Percentiles rank a stretch among this genome's conserved stretches.
phyloP scores from a whole-genome alignment of 2,888 invertebrate genomes.

The Scaptomyza parva region DNA sequence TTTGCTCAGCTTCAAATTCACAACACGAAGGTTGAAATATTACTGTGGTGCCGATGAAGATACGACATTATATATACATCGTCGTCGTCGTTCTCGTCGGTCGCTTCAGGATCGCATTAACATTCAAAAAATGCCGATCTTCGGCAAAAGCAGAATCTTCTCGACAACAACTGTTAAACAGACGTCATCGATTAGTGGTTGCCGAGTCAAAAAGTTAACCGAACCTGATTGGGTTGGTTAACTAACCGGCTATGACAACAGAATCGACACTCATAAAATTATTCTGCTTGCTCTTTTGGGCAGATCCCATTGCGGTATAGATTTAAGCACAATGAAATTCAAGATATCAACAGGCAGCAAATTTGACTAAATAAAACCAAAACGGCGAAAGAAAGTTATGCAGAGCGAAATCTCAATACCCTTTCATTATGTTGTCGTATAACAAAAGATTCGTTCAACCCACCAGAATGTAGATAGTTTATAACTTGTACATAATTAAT shows the following conservation, averaged over 20 bases:
- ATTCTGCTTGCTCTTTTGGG: conserved; percentile 49
- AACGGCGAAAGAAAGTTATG: background rate
- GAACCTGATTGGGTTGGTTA: conserved; percentile 77
- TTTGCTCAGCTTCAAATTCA: conserved; percentile 78
- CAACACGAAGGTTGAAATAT: conserved; percentile 80
- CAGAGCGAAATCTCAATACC: conserved; percentile 18
- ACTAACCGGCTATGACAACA: conserved; percentile 81
- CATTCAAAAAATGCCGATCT: conserved; percentile 37
- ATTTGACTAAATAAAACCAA: conserved; percentile 43
- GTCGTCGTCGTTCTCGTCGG: conserved; percentile 43
- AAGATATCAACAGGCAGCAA: conserved; percentile 36
- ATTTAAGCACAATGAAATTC: conserved; percentile 64
- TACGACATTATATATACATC: conserved; percentile 82
- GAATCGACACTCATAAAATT: conserved; percentile 76
- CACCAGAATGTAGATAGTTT: background rate
- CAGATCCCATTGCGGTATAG: conserved; percentile 62
- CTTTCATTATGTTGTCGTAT: conserved; percentile 6
- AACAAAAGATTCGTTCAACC: background rate
- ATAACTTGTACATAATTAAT: conserved; percentile 3
- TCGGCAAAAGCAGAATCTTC: conserved; percentile 73
- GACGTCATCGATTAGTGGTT: conserved; percentile 37
- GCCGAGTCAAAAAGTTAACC: conserved; percentile 55
- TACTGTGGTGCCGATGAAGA: conserved; percentile 77
- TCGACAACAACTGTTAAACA: conserved; percentile 44
- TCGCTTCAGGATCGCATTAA: conserved; percentile 76